Base-by-base conservation (phyloP, 2,113 vertebrate species). In the Pelmatolapia mariae region DNA sequence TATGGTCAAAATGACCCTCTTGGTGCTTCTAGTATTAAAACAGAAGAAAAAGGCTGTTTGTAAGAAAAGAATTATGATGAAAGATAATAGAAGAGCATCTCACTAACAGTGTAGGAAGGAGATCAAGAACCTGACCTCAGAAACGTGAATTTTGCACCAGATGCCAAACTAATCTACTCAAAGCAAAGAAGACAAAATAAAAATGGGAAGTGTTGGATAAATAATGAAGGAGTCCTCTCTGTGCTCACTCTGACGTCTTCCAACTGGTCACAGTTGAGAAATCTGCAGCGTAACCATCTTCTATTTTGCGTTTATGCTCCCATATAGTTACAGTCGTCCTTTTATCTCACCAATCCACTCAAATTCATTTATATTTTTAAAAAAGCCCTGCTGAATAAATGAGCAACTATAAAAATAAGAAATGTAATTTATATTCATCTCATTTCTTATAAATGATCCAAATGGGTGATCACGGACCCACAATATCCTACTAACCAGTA, bases 161-260 rank as follows among this genome's bases (percentile, higher is more conserved):
- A 87, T 82, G 85, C 22, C 50, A 47, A 89, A 87, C 61, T 90
- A 89, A 89, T 88, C 79, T 81, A 85, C 63, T 54, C 13, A 47
- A 80, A 87, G 81, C 47, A 92, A 86, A 90, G 88, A 78, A 85
- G 43, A 87, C 50, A 79, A 89, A 79, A 83, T 87, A 89, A 79
- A 91, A 90, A 94, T 91, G 92, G 88, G 86, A 82, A 52, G 84
- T 52, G 88, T 83, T 78, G 89, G 83, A 84, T 80, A 54, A 86
- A 85, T 84, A 86, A 91, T 80, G 71, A 86, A 85, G 66, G 38
- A 83, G 76, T 63, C 36, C 19, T 73, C 13, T 84, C 26, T 79
- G 36, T 78, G 59, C 87, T 86, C 61, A 10, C 54, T 26, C 78
- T 71, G 83, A 86, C 54, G 85, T 86, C 22, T 26, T 53, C n/a